Evolutionary conservation across 2,888 invertebrate genomes (phyloP).

Genomic region (Tupiocoris notatus): DNA sequence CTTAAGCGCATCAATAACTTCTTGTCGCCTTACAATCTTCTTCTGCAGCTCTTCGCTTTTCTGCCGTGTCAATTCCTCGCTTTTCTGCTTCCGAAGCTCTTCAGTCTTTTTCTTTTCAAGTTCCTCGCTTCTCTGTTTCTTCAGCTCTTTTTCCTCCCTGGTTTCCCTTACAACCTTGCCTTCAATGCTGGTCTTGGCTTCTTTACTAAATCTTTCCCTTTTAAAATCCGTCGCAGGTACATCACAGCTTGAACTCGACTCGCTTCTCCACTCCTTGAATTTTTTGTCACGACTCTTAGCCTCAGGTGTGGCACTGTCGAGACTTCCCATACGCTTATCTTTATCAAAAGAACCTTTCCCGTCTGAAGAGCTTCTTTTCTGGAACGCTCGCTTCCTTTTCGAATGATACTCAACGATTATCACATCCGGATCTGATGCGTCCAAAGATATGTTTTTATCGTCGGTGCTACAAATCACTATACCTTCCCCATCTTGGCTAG

Average conservation of each 20-base stretch:
- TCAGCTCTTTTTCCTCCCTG: slow-evolving; percentile 43
- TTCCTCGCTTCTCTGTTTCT: slow-evolving; percentile 46
- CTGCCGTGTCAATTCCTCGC: slow-evolving; percentile 31
- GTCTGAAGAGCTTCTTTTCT: slow-evolving; percentile 49
- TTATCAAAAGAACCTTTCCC: slow-evolving; percentile 46
- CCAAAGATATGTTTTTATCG: slow-evolving; percentile 49
- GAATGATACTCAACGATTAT: slow-evolving; percentile 51
- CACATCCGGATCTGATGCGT: slow-evolving; percentile 49
- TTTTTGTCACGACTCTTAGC: slow-evolving; percentile 33
- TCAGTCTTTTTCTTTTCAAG: slow-evolving; percentile 44
- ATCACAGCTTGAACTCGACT: slow-evolving; percentile 45
- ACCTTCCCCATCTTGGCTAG: slow-evolving; percentile 48
- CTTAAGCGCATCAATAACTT: slow-evolving; percentile 47
- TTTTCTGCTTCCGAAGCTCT: slow-evolving; percentile 43
- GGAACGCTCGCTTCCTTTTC: slow-evolving; percentile 49
- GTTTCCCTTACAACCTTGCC: slow-evolving; percentile 47
- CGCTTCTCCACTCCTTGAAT: slow-evolving; percentile 45
- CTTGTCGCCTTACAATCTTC: slow-evolving; percentile 52
- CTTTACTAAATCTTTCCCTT: slow-evolving; percentile 47
- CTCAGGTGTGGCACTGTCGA: slow-evolving; percentile 39
- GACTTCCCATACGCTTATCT: slow-evolving; percentile 47
- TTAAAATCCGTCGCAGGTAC: slow-evolving; percentile 43
- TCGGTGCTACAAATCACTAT: slow-evolving; percentile 49
- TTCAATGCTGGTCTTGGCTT: slow-evolving; percentile 47
- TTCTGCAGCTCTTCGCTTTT: slow-evolving; percentile 29